Percentiles rank a stretch among this genome's conserved stretches.
phyloP scores from a whole-genome alignment of 2,113 vertebrate species.

The Ailurus styani region DNA sequence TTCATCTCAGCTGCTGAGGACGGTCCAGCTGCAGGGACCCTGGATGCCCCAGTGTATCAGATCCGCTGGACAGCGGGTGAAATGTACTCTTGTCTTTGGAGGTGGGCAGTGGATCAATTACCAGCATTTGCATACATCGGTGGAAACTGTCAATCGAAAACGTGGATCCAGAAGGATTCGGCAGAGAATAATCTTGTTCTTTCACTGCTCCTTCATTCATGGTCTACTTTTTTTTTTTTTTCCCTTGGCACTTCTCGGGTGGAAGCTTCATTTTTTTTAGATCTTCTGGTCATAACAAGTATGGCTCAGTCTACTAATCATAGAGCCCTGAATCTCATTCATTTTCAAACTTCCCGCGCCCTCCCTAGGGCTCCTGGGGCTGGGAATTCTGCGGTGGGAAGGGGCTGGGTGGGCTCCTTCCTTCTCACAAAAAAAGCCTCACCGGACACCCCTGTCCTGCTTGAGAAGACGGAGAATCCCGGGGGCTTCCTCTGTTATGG shows the following conservation, averaged over 20 bases:
- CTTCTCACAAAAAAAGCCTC: not conserved
- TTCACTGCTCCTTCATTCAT: fast-evolving
- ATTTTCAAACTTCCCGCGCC: not conserved
- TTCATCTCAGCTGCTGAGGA: not conserved
- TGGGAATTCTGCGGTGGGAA: not conserved
- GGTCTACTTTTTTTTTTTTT: no score
- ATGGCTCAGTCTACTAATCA: not conserved
- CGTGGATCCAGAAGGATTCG: not conserved
- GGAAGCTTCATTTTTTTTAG: not conserved
- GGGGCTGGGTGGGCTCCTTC: not conserved
- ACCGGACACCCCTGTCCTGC: no score
- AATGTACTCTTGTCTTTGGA: fast-evolving
- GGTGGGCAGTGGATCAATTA: no score
- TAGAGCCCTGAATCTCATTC: not conserved
- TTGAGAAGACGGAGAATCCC: fast-evolving
- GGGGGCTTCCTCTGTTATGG: not conserved
- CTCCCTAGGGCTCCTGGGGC: not conserved
- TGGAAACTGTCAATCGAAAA: not conserved
- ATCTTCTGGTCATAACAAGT: not conserved
- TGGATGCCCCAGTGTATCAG: not conserved
- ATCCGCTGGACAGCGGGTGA: fast-evolving
- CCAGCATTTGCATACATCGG: fast-evolving
- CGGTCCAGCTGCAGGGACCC: not conserved
- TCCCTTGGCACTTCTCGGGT: not conserved
- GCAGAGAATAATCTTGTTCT: not conserved